Percentiles rank a stretch among this genome's conserved stretches.
Evolutionary conservation across 2,797 vertebrate species (phyloP).

Genomic region (Tachyglossus aculeatus): DNA sequence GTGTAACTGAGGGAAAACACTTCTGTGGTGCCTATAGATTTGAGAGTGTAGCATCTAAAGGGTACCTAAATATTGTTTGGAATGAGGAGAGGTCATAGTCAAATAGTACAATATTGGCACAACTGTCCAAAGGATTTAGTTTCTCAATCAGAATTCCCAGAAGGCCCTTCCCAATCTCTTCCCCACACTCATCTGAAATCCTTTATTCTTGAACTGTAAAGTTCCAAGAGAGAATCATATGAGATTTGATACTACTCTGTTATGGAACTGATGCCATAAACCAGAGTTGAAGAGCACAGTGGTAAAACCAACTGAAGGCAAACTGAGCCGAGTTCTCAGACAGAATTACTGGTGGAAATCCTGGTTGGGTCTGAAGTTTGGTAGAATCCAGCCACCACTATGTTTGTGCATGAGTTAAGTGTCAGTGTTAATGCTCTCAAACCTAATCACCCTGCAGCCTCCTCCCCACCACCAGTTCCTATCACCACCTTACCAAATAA

Average conservation of each 20-base stretch:
- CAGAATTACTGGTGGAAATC: too few species aligned
- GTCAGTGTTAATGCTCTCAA: too few species aligned
- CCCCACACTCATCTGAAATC: not conserved
- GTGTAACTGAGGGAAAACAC: not conserved
- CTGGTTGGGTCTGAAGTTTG: too few species aligned
- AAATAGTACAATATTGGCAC: not conserved
- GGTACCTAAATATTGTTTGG: slow-evolving; percentile 29
- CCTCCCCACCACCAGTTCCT: too few species aligned
- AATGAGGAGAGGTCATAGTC: slow-evolving; percentile 3
- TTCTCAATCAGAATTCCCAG: slow-evolving; percentile 41
- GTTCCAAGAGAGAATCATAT: slow-evolving; percentile 5
- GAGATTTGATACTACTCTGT: slow-evolving; percentile 35
- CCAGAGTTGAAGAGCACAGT: not conserved
- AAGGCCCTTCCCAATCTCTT: not conserved
- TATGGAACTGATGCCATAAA: not conserved
- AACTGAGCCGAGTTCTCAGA: slow-evolving; percentile 24
- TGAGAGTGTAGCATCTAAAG: slow-evolving; percentile 34
- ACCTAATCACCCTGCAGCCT: too few species aligned
- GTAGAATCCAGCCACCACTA: too few species aligned
- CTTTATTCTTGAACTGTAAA: slow-evolving; percentile 25
- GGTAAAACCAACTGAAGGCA: not conserved
- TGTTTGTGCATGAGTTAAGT: too few species aligned
- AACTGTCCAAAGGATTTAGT: slow-evolving; percentile 22
- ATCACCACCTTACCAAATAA: too few species aligned
- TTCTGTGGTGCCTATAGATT: not conserved